Evolutionary conservation across 1,140 invertebrate species (phyloP).

Genomic region (Brachionus rubens): DNA sequence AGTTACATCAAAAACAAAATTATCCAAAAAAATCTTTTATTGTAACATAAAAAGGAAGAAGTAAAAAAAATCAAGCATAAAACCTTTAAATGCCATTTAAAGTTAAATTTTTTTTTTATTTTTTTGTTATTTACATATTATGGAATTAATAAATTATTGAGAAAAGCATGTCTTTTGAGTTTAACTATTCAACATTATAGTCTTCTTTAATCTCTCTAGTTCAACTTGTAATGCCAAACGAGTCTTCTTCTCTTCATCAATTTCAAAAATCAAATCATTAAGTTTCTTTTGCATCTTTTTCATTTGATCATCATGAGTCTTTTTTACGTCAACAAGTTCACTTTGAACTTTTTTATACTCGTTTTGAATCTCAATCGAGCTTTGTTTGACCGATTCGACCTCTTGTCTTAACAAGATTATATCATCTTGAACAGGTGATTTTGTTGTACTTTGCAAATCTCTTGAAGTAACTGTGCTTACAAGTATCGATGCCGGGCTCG

Average conservation of each 20-base stretch:
- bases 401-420: conserved; percentile 14
- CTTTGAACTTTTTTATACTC: conserved; percentile 53
- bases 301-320: conserved; percentile 47
- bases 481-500: background rate
- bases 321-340: conserved; percentile 52
- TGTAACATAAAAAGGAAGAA: too few relatives aligned
- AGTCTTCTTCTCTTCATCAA: conserved; percentile 60
- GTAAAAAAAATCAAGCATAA: too few relatives aligned
- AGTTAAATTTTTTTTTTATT: too few relatives aligned
- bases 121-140: too few relatives aligned
- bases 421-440: background rate
- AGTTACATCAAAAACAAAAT: too few relatives aligned
- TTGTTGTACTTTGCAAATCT: background rate
- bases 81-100: too few relatives aligned
- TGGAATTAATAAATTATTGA: too few relatives aligned
- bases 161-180: too few relatives aligned
- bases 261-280: conserved; percentile 55
- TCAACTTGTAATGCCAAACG: conserved; percentile 58
- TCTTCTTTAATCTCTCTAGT: conserved; percentile 58
- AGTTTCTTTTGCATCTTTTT: conserved; percentile 50
- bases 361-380: conserved; percentile 51
- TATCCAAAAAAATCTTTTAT: too few relatives aligned
- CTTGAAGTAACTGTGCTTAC: background rate
- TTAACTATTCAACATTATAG: background rate
- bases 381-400: conserved; percentile 46